Evolutionary conservation across 2,797 vertebrate species (phyloP), one percentile per base, ranked within the genome.

Genomic region (Strix occidentalis): DNA sequence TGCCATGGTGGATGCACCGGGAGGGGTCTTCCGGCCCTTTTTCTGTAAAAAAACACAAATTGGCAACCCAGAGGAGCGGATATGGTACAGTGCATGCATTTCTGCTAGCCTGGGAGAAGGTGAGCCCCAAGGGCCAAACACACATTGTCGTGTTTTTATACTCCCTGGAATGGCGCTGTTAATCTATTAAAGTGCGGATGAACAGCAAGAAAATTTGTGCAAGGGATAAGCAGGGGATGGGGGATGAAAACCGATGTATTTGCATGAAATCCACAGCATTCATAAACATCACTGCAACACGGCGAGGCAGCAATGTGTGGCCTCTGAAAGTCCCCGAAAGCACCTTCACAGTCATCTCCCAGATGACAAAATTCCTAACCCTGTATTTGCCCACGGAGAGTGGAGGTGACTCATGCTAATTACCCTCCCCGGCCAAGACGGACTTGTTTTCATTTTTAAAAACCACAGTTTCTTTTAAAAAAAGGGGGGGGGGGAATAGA

Each of bases 391-490:
- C 33, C 79, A 45, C 1, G 46, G 68, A 87, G 53, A 53, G 61
- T 80, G 78, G 92, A 95, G 93, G 93, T 94, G 96, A 96, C 93
- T 96, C 94, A 94, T 31, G 43, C 84, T 66, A 77, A 94, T 93
- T 89, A 87, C 84, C 71, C 92, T 84, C 65, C 89, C 81, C 63
- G 86, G 75, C 89, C 92, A 84, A 71, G 78, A 19, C 64, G 43
- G 68, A 35, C 76, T 94, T 96, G 93, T 96, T 96, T 95, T 95
- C 89, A 89, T 95, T 96, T 85, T 83, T 78, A n/a, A 93, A 97
- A 96, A 65, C 93, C 95, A 89, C 86, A 92, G 71, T 64, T 95
- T 87, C 75, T 86, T 48, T 20, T 3, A 71, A 64, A 26, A 21
- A 12, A 24, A 2, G 8, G 2, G 1, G 1, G 2, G n/a, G 20